Conservation (phyloP, 2,888 invertebrate species). For the Melanostoma scalare region DNA sequence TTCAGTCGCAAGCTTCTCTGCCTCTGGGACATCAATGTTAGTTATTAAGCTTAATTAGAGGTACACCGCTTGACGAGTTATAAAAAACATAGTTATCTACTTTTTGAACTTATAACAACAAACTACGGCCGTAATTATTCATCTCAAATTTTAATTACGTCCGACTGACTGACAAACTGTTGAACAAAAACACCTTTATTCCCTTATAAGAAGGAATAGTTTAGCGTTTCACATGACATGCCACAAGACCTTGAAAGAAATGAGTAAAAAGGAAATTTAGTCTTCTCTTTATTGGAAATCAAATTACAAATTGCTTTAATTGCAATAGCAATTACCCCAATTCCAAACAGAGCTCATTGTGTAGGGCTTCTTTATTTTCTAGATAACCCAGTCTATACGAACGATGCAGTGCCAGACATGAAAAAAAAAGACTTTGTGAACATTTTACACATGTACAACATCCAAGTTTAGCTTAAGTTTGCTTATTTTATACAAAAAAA, state of each 20-base stretch:
- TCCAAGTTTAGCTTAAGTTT: conserved; percentile 26
- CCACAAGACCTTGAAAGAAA: conserved; percentile 41
- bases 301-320: conserved; percentile 64
- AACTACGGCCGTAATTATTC: not conserved
- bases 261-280: conserved; percentile 8
- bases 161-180: not conserved
- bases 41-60: conserved; percentile 42
- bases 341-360: conserved; percentile 34
- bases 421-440: conserved; percentile 12
- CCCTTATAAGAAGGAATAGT: not conserved
- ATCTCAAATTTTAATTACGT: conserved; percentile 16
- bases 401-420: conserved; percentile 15
- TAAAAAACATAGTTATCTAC: not conserved
- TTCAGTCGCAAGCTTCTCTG: conserved; percentile 25
- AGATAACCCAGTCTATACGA: conserved; percentile 7
- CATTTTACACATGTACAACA: conserved; percentile 11
- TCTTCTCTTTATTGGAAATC: conserved; percentile 49
- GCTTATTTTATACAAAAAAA: conserved; percentile 29
- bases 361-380: conserved; percentile 31
- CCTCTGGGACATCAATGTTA: conserved; percentile 22
- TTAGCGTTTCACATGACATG: too few species aligned
- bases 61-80: conserved; percentile 13
- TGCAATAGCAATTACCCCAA: conserved; percentile 58
- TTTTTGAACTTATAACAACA: not conserved
- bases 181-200: not conserved